Percentiles rank a stretch among this genome's conserved stretches.
phyloP scores from a whole-genome alignment of 2,888 invertebrate genomes.

The Dryococelus australis region DNA sequence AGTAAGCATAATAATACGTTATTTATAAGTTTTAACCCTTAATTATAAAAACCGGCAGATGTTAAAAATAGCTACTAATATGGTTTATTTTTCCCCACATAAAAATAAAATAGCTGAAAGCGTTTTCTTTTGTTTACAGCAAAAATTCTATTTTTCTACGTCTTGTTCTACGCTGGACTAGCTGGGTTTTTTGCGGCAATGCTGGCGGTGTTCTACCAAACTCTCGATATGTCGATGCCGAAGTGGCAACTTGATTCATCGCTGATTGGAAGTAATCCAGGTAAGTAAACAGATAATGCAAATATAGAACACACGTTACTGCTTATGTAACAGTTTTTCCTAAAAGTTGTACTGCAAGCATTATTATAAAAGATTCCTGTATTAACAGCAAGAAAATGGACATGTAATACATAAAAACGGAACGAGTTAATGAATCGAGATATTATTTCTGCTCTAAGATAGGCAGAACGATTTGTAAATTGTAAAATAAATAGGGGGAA shows the following conservation, averaged over 20 bases:
- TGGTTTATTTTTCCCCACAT: too few relatives aligned
- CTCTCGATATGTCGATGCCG: slow-evolving; percentile 82
- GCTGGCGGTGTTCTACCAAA: slow-evolving; percentile 94
- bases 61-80: too few relatives aligned
- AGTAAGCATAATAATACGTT: too few relatives aligned
- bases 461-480: too few relatives aligned
- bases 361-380: not conserved
- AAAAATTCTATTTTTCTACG: slow-evolving; percentile 94
- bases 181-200: slow-evolving; percentile 94
- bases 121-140: slow-evolving; percentile 67
- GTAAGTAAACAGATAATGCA: slow-evolving; percentile 61
- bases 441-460: too few relatives aligned
- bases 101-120: not conserved
- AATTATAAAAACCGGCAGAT: too few relatives aligned
- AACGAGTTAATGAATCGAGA: too few relatives aligned
- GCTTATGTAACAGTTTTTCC: not conserved
- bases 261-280: slow-evolving; percentile 93
- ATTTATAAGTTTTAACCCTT: too few relatives aligned
- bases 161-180: slow-evolving; percentile 92
- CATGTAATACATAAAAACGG: too few relatives aligned
- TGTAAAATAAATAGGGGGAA: too few relatives aligned
- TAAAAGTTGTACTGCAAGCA: too few relatives aligned
- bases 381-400: not conserved
- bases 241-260: slow-evolving; percentile 90
- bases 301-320: not conserved